phyloP scores from a whole-genome alignment of 2,797 vertebrate genomes.

The Eulemur rubriventer region DNA sequence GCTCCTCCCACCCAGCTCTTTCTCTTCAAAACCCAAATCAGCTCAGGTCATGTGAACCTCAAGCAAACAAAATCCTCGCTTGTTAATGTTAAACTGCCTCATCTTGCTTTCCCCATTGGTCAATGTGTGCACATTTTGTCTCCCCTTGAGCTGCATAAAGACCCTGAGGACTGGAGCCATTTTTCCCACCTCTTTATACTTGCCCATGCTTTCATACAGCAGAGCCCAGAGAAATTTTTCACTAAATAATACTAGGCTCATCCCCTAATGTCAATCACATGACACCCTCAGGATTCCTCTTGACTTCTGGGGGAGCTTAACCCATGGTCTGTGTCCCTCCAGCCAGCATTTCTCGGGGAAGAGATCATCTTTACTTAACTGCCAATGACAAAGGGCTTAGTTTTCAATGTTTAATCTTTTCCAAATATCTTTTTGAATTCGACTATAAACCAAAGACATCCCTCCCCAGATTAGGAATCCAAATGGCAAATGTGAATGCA shows the following conservation, averaged over 20 bases:
- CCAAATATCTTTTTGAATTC: constrained; percentile 15
- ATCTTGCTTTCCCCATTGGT: neutral
- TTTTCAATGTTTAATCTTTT: constrained; percentile 16
- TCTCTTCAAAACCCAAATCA: neutral
- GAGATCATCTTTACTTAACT: neutral
- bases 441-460: constrained; percentile 24
- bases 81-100: neutral
- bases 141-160: too few species aligned
- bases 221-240: neutral
- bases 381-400: neutral
- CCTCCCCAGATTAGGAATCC: neutral
- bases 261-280: too few species aligned
- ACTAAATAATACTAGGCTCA: neutral
- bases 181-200: neutral
- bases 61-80: neutral
- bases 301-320: neutral
- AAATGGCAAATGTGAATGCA: neutral
- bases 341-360: neutral
- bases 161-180: neutral
- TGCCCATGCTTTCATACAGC: neutral
- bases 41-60: neutral
- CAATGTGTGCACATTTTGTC: neutral
- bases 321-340: neutral
- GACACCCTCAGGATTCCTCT: neutral
- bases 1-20: neutral